phyloP scores from a whole-genome alignment of 2,113 vertebrate species.

The Oreochromis aureus region DNA sequence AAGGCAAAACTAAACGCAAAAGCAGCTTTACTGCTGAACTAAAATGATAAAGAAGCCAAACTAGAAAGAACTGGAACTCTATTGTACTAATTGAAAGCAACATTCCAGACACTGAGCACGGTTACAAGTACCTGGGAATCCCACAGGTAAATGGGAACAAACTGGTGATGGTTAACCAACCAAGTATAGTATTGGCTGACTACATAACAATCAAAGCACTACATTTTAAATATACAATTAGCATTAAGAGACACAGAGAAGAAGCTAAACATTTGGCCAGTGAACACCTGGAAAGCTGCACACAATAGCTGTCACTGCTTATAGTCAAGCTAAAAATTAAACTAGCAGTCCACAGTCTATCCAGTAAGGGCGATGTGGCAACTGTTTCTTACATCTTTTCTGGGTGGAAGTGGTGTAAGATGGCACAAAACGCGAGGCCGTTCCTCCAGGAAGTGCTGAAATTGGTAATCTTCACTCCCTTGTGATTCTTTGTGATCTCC shows the following conservation, averaged over 20 bases:
- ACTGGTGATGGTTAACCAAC: background rate
- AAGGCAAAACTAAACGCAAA: too few species aligned
- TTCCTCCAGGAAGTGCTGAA: slow-evolving; percentile 91
- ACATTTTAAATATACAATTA: background rate
- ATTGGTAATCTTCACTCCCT: slow-evolving; percentile 80
- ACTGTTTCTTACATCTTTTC: slow-evolving; percentile 76
- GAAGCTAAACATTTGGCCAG: background rate
- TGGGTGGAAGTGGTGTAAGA: slow-evolving; percentile 83
- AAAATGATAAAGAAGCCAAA: too few species aligned
- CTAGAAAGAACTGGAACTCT: too few species aligned
- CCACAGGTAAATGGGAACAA: background rate
- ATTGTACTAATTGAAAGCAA: too few species aligned
- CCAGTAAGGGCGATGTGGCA: background rate
- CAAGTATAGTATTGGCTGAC: background rate
- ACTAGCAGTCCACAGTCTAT: background rate
- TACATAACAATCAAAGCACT: background rate
- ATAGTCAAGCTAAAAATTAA: background rate
- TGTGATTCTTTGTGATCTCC: slow-evolving; percentile 76
- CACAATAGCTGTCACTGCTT: background rate
- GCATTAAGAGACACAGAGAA: accelerated
- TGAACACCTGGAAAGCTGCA: background rate
- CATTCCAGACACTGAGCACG: too few species aligned
- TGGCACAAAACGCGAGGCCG: slow-evolving; percentile 85
- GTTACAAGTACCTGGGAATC: too few species aligned
- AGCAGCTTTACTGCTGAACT: too few species aligned